Base-by-base conservation (phyloP, 2,797 vertebrate genomes). In the Eulemur coronatus region DNA sequence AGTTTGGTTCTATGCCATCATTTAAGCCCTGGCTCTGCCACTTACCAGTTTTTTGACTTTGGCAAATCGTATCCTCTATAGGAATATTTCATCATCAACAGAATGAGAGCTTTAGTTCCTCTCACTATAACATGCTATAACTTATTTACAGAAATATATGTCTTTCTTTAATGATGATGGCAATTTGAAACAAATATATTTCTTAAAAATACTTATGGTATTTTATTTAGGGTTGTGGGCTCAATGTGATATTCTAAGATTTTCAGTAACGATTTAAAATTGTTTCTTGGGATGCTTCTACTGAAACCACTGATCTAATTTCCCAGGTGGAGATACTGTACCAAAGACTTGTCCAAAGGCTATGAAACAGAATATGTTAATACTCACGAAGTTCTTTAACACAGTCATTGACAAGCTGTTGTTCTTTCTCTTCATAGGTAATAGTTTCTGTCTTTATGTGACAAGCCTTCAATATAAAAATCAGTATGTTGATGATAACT, bases 321-420 rank as follows among this genome's bases (percentile, higher is more conserved):
- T 94, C 57, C 82, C 65, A 94, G 41, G 33, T 84, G 30, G 73
- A 79, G 61, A 76, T 50, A 89, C 2, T 1, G 17, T 70, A 63
- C 14, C 61, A 84, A 70, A 89, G 52, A 89, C 95, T 18, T 52
- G 20, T 8, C n/a, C 33, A 17, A 78, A 84, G 52, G 28, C 41
- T 76, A 48, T 1, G 4, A 92, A 80, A 94, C 10, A 93, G 80
- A 87, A 12, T 8, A 14, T 20, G 38, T 57, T 38, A 78, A 97
- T 96, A 99, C 99, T 99, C 98, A 99, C 99, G 99, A 26, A 99
- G 99, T 97, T 99, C 99, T 98, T 99, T 99, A 84, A 99, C 99
- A 89, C 99, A 99, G 98, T 99, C 99, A 90, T 98, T 99, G 89
- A 99, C 99, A 33, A 99, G 99, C 96, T 99, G 99, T 96, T 99